Base-by-base conservation (phyloP, 2,888 invertebrate species). In the Cosmia trapezina region DNA sequence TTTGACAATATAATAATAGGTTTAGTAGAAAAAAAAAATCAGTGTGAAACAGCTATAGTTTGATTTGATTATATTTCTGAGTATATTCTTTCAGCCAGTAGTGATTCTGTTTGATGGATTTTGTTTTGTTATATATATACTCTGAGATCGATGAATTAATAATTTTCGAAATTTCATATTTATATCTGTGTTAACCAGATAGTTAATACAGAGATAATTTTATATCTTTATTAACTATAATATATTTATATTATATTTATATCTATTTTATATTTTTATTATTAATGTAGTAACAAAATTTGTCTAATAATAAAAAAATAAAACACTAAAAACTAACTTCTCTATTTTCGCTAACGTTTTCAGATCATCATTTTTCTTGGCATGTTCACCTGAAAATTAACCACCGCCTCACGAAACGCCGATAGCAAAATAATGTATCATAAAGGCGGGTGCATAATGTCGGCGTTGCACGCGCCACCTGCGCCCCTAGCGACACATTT, bases 401-500 rank as follows among this genome's bases (percentile, higher is more conserved):
- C 70, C 82, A 49, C 57, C 84, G 45, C 66, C 69, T 70, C 83
- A 80, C 74, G 73, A 68, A 83, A 75, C 47, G 45, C 74, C 80
- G 74, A 88, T 86, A 74, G 80, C 76, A 83, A 84, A 83, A 81
- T 84, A 87, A 85, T 76, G 85, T 85, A 78, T 79, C 80, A 83
- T 81, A 87, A 86, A 80, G 83, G 76, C 77, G 79, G 78, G 88
- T 91, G 92, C 90, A 92, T 91, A 92, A 88, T 87, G 84, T 75
- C 60, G 74, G 76, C 56, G 61, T 69, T 78, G 76, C 84, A 83
- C 81, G 84, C 87, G 87, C 84, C 93, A 93, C 92, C 93, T 91
- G 93, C 91, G 91, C 89, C 91, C 83, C 90, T 87, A 88, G 91
- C 91, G 91, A 85, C 85, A 86, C 91, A 89, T 89, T 94, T 94